Percentiles rank a stretch among this genome's conserved stretches.
Evolutionary conservation across 2,113 vertebrate species (phyloP).

Genomic region (Cervus canadensis): DNA sequence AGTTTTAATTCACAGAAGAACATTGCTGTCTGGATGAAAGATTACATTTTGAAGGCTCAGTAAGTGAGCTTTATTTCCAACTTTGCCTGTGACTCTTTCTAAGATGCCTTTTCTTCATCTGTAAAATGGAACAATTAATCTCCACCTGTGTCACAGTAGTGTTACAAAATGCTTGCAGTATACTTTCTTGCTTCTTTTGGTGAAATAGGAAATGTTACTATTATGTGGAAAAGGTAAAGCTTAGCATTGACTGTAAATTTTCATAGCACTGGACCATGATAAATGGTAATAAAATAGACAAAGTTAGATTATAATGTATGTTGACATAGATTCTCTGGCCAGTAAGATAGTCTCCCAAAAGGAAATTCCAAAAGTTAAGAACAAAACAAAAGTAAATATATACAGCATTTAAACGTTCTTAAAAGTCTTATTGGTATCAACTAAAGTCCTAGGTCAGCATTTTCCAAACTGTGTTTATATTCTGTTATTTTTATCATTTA

Average conservation of each 20-base stretch:
- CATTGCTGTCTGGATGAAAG: background rate
- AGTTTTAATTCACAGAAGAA: conserved; percentile 29
- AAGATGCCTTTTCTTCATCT: conserved; percentile 1
- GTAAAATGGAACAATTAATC: conserved; percentile 52
- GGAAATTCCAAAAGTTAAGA: conserved; percentile 20
- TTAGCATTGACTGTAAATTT: conserved; percentile 6
- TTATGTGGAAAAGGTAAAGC: background rate
- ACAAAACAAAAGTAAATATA: conserved; percentile 24
- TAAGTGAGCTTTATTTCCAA: conserved; percentile 46
- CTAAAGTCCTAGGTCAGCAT: background rate
- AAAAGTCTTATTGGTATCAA: background rate
- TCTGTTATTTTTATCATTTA: conserved; percentile 9
- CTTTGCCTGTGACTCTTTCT: background rate
- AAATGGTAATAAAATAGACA: background rate
- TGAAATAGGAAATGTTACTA: conserved; percentile 1
- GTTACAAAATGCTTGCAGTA: conserved; percentile 3
- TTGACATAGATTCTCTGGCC: background rate
- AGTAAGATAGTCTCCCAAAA: background rate
- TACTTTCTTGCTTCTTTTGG: conserved; percentile 18
- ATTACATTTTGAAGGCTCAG: conserved; percentile 7
- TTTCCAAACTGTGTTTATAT: background rate
- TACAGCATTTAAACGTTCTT: conserved; percentile 23
- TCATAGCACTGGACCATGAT: background rate
- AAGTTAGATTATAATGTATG: background rate
- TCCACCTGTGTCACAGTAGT: background rate